These are phyloP conservation scores for Vulpes lagopus DNA, from an alignment of 2,113 vertebrate genomes.

Conservation along the genomic window DNA sequence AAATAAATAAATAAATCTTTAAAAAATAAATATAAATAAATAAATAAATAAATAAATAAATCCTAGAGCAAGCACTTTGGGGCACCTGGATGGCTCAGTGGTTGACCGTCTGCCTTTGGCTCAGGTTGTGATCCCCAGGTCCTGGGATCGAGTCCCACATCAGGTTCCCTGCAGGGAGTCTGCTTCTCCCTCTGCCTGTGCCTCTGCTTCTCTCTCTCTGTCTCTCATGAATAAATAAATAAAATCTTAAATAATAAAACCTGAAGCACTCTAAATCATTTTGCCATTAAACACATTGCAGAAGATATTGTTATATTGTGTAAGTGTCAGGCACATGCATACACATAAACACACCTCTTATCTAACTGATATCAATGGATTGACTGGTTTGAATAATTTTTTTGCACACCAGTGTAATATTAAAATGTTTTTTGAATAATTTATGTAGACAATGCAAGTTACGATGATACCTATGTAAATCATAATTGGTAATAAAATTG, in stretches of 20 bases:
- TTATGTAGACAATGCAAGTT: not conserved
- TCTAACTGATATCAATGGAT: not conserved
- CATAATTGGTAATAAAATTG: not conserved
- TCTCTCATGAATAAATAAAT: too few species aligned
- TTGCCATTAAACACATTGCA: not conserved
- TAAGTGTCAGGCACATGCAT: not conserved
- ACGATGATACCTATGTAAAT: not conserved
- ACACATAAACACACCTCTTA: not conserved
- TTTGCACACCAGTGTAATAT: not conserved
- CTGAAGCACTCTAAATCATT: not conserved
- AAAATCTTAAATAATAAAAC: not conserved
- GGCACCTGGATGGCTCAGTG: too few species aligned
- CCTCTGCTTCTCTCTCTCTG: too few species aligned
- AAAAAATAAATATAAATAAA: too few species aligned
- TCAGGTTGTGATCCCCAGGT: too few species aligned
- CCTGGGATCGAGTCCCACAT: too few species aligned
- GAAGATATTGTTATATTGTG: not conserved
- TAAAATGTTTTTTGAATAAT: conserved; percentile 1
- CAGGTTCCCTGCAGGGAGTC: too few species aligned
- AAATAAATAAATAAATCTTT: too few species aligned
- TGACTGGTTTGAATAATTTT: not conserved
- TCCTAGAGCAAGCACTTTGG: not conserved
- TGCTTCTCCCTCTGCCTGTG: too few species aligned
- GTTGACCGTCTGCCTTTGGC: too few species aligned
- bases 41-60: not conserved